Percentiles rank a stretch among this genome's conserved stretches.
These are phyloP conservation scores for Notolabrus celidotus DNA, from an alignment of 2,797 vertebrate genomes.

Conservation along the genomic window DNA sequence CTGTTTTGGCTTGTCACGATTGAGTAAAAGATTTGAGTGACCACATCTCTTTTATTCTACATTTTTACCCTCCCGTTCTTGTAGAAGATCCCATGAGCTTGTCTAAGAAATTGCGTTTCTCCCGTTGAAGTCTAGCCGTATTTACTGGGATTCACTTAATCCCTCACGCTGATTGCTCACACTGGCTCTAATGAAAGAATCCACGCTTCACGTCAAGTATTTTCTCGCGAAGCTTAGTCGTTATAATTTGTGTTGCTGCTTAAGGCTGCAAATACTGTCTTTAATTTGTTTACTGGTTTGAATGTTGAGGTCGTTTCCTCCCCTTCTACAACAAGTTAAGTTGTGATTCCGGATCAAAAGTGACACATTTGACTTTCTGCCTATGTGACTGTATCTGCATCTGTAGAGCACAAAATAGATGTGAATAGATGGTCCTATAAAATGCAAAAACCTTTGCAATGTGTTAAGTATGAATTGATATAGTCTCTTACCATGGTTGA, in stretches of 20 bases:
- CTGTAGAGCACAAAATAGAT: not conserved
- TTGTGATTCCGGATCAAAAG: not conserved
- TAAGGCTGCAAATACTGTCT: not conserved
- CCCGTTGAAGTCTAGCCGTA: not conserved
- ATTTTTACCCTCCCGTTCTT: not conserved
- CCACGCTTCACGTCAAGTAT: not conserved
- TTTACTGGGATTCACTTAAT: conserved; percentile 10
- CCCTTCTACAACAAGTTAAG: not conserved
- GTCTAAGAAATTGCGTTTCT: not conserved
- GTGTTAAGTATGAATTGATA: not conserved
- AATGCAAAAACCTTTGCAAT: not conserved
- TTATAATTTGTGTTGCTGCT: not conserved
- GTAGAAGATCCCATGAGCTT: not conserved
- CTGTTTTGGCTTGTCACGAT: not conserved
- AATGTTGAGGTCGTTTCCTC: no score
- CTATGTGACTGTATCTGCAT: not conserved
- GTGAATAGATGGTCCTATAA: not conserved
- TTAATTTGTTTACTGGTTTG: not conserved
- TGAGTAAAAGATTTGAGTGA: not conserved
- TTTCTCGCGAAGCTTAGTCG: not conserved
- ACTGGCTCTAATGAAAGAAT: not conserved
- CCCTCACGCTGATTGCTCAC: not conserved
- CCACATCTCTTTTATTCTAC: not conserved
- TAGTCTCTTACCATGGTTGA: not conserved
- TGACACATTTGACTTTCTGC: not conserved